Percentiles rank a stretch among this genome's conserved stretches.
Evolutionary conservation across 2,888 invertebrate genomes (phyloP).

Genomic region (Margaritifera margaritifera): DNA sequence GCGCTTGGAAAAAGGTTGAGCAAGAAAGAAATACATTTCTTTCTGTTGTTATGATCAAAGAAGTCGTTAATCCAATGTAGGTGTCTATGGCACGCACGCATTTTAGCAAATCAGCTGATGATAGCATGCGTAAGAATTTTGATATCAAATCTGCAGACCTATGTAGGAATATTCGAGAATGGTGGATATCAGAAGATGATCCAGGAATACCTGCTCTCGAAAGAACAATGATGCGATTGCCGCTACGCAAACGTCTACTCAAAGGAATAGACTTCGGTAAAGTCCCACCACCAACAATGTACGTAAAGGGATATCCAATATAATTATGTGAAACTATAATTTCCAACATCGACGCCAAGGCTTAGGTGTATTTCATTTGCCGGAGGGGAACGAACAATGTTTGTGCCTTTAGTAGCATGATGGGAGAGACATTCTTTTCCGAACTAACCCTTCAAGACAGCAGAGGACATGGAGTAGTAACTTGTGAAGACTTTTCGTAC

Average conservation of each 20-base stretch:
- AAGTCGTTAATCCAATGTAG: slow-evolving; percentile 12
- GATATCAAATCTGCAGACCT: slow-evolving; percentile 19
- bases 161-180: slow-evolving; percentile 20
- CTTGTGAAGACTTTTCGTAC: slow-evolving; percentile 19
- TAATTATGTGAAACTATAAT: slow-evolving; percentile 25
- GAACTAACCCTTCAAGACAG: no score
- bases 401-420: slow-evolving; percentile 20
- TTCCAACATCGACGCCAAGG: slow-evolving; percentile 22
- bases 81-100: slow-evolving; percentile 21
- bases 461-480: slow-evolving; percentile 27
- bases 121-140: slow-evolving; percentile 19
- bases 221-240: no score
- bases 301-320: slow-evolving; percentile 17
- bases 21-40: neutral
- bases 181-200: slow-evolving; percentile 34
- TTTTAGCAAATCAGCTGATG: slow-evolving; percentile 13
- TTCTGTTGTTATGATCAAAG: slow-evolving; percentile 26
- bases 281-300: slow-evolving; percentile 9
- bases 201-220: neutral
- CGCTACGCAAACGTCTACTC: no score
- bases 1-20: no score
- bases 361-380: slow-evolving; percentile 9
- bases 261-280: neutral
- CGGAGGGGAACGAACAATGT: slow-evolving; percentile 19
- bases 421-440: no score